A percentile compares a stretch with the other conserved stretches of the same genome.
These are phyloP conservation scores for Luperina testacea DNA, from an alignment of 2,888 invertebrate species.

Conservation along the genomic window DNA sequence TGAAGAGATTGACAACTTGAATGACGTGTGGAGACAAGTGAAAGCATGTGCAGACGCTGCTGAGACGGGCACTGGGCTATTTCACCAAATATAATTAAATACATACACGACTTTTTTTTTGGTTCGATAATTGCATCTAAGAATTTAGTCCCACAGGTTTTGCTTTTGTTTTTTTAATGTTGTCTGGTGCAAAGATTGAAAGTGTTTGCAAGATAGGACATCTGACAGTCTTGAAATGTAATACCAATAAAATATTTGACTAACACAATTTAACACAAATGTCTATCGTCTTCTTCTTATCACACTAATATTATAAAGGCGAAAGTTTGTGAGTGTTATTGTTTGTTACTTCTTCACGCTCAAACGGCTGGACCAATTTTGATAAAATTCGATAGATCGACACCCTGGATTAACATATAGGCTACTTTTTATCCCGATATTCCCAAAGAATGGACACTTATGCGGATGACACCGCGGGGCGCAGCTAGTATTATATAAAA, in stretches of 20 bases:
- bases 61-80: constrained; percentile 21
- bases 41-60: constrained; percentile 56
- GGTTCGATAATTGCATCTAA: not conserved
- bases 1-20: constrained; percentile 50
- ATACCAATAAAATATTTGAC: not conserved
- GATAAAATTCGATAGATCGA: no score
- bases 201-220: not conserved
- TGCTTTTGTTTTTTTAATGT: not conserved
- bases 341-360: no score
- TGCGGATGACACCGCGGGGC: no score
- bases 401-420: no score
- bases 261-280: not conserved
- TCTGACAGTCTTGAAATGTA: not conserved
- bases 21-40: constrained; percentile 65
- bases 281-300: not conserved
- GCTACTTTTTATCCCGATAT: no score
- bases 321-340: no score
- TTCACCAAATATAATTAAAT: constrained; percentile 45
- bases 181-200: not conserved
- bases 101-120: constrained; percentile 11
- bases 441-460: no score
- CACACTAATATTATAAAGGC: no score
- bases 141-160: not conserved
- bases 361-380: no score
- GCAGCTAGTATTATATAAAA: no score